phyloP scores from a whole-genome alignment of 2,113 vertebrate genomes.

The Oriolus oriolus region DNA sequence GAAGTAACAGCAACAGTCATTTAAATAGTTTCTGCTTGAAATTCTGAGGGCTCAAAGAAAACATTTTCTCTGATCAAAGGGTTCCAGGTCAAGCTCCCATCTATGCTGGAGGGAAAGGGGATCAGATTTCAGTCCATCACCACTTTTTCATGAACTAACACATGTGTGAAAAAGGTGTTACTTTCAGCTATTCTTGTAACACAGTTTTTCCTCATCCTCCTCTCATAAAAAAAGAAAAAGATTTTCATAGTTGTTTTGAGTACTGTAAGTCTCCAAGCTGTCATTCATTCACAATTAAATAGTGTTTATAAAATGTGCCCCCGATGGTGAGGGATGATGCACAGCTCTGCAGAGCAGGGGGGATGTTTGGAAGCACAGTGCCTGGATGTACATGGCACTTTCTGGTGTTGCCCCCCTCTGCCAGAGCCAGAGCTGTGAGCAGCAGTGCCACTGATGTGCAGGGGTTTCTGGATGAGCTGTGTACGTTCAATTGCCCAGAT shows the following conservation, averaged over 20 bases:
- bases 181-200: background rate
- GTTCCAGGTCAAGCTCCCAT: background rate
- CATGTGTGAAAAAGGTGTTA: background rate
- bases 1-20: background rate
- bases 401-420: background rate
- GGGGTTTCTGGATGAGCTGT: background rate
- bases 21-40: background rate
- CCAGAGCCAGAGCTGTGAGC: background rate
- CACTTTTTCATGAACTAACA: background rate
- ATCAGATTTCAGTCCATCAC: background rate
- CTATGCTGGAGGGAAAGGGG: fast-evolving
- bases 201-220: background rate
- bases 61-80: background rate
- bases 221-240: background rate
- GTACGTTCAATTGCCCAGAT: background rate
- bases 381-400: fast-evolving
- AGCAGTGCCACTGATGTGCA: background rate
- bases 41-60: background rate
- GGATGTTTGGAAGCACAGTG: background rate
- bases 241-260: background rate
- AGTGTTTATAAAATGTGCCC: background rate
- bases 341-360: background rate
- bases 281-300: background rate
- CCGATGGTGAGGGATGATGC: background rate
- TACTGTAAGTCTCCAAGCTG: background rate